Evolutionary conservation across 2,113 vertebrate species (phyloP), one percentile per base, ranked within the genome.

Genomic region (Strigops habroptila): DNA sequence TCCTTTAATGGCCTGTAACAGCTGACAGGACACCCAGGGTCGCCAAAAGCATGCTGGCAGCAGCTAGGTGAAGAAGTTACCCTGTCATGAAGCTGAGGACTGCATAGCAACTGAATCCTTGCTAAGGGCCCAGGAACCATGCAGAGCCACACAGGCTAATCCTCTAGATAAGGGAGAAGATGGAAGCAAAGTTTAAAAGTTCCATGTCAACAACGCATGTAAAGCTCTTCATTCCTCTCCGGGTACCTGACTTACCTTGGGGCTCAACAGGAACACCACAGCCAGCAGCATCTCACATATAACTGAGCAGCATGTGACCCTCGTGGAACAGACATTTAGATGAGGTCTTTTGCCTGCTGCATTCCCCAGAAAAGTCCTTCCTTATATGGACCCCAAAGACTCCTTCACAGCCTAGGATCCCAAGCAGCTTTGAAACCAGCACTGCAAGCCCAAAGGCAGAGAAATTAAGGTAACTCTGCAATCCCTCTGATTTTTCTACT

Each of bases 1-100:
- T 94, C 93, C 65, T 96, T 95, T 92, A 96, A 94, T 88, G 93
- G 92, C 28, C 92, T 81, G 67, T 81, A 89, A 90, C 90, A 95
- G 90, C 83, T 93, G 88, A 89, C 43, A 44, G 85, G 94, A 95
- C 55, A 90, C 49, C 71, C 77, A 71, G 78, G 87, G 90, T 94
- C 95, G 37, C 75, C 90, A 91, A 90, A 86, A 87, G 82, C 88
- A 81, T 31, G 49, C 74, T 78, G 71, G 76, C 62, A 94, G 79
- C 92, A 78, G 76, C 87, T 81, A 75, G 77, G 82, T 79, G 86
- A 85, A 48, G 86, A 86, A 95, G 92, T 22, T 90, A 95, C 77
- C 79, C 51, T 1, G 1, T 30, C 69, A 86, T 78, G 82, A 82
- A 88, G 41, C 52, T 49, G 51, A 41, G 75, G 70, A 88, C 59